Evolutionary conservation across 2,888 invertebrate species (phyloP), one percentile per base, ranked within the genome.

Genomic region (Myopa tessellatipennis): DNA sequence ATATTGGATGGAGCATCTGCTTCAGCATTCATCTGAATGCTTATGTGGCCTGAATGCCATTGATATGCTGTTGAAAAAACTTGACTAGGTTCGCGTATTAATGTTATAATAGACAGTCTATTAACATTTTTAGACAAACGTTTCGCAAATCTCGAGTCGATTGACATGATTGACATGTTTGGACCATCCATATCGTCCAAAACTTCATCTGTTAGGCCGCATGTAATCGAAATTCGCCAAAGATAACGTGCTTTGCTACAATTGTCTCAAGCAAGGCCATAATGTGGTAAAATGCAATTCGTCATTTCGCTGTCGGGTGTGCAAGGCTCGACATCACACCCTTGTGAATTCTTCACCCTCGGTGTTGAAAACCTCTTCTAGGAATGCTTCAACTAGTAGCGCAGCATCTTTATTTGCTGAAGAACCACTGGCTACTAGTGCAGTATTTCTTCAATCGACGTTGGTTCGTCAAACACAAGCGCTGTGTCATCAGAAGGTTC

Each of bases 321-420:
- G 61, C 61, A 61, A 61, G 34, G 61, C 61, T 61, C 61, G 50
- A 38, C 68, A 68, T 36, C 68, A 68, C 34, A 50, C 68, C 18
- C n/a, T 68, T 8, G 40, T 45, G n/a, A 40, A 50, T 61, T 61
- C 61, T 4, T 61, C 70, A 71, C 5, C 55, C 10, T 52, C 58
- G 26, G 70, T 36, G 38, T 14, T 45, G 26, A 26, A 26, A 16
- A n/a, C 10, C 18, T 5, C 38, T 10, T 14, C 38, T 65, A 38
- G 65, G 36, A 65, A 65, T 65, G 65, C 38, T 14, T 8, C 65
- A 7, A 38, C 26, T 10, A 16, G 16, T 8, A 26, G 36, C 36
- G 14, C 34, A 14, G 12, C 12, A 34, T 14, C 4, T 12, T 38
- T 36, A 12, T 5, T 16, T 65, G 38, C 16, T 34, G 34, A 58